Base-by-base conservation (phyloP, 2,888 invertebrate genomes). In the Silvanus unidentatus region DNA sequence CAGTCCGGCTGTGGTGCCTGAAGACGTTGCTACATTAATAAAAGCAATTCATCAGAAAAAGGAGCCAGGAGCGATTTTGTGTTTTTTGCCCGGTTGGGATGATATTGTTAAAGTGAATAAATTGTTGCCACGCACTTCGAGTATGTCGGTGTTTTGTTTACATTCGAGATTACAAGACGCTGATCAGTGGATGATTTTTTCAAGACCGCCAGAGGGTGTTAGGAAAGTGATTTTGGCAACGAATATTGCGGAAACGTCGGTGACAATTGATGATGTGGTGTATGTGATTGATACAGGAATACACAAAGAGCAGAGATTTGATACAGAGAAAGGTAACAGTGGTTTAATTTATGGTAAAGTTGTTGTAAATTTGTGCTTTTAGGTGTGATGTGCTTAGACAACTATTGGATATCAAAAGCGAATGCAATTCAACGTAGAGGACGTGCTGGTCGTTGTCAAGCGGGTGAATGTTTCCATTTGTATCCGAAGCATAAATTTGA, bases 31-130 rank as follows among this genome's bases (percentile, higher is more conserved):
- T 1, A 57, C 67, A 32, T 39, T 75, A 3, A 76, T 87, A 54
- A 66, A 72, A 52, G 76, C 78, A 49, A 77, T 87, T n/a, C 75
- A 81, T 40, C 64, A 60, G 8, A 73, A 63, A 0, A 77, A 80
- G 57, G 71, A 75, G 0, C 77, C 78, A 37, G 87, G 87, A 1
- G 84, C 83, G 1, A 84, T 88, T 55, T 70, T 88, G 39, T 82
- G 82, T 34, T 88, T 88, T 54, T 74, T 88, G 5, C 86, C 88
- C 11, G 86, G 87, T 10, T 87, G 88, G 87, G 71, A 76, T 2
- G 85, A 86, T 47, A 87, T 88, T 32, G 72, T 70, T 15, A 68
- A 69, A 38, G 69, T 82, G 0, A 72, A 75, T 39, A 69, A 68
- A 11, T 39, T 76, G n/a, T 49, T 65, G 40, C 57, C 55, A 5